Conservation (phyloP, 1,140 invertebrate genomes). For the Akabosia matsudoensis region DNA sequence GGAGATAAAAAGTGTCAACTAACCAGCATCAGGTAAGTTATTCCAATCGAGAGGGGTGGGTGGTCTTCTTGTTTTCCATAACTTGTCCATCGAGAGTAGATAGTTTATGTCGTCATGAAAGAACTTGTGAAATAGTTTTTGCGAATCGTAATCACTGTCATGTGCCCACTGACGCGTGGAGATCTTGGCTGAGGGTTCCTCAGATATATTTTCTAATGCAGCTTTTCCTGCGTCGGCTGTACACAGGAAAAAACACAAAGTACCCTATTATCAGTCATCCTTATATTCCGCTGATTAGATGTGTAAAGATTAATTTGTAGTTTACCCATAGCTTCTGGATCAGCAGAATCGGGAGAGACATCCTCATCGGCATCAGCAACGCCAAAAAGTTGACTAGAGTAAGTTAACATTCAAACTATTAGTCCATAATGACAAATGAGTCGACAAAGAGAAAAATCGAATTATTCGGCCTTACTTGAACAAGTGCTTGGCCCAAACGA, state of each 20-base stretch:
- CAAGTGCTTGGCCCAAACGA: conserved; percentile 98
- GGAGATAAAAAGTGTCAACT: too few species aligned
- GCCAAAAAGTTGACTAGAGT: conserved; percentile 88
- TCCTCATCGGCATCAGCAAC: conserved; percentile 94
- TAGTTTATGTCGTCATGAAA: conserved; percentile 96
- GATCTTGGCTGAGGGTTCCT: conserved; percentile 62
- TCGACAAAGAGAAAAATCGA: not conserved
- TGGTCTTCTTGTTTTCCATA: conserved; percentile 83
- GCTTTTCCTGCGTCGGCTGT: conserved; percentile 57
- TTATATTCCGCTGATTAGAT: too few species aligned
- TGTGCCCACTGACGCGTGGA: conserved; percentile 90
- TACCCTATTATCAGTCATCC: conserved; percentile 23
- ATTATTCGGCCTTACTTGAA: conserved; percentile 98
- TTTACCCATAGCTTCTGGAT: conserved; percentile 74
- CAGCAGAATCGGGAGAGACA: conserved; percentile 93
- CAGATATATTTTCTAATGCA: conserved; percentile 54
- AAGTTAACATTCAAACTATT: conserved; percentile 30
- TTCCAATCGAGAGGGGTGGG: conserved; percentile 77
- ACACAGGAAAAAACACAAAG: conserved; percentile 23
- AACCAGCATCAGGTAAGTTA: conserved; percentile 62
- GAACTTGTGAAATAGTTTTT: conserved; percentile 80
- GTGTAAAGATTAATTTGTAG: not conserved
- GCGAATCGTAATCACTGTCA: conserved; percentile 74
- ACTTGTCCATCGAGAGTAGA: conserved; percentile 86
- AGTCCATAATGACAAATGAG: not conserved